These are phyloP conservation scores for Melinaea marsaeus DNA, from an alignment of 2,888 invertebrate species.

Conservation along the genomic window DNA sequence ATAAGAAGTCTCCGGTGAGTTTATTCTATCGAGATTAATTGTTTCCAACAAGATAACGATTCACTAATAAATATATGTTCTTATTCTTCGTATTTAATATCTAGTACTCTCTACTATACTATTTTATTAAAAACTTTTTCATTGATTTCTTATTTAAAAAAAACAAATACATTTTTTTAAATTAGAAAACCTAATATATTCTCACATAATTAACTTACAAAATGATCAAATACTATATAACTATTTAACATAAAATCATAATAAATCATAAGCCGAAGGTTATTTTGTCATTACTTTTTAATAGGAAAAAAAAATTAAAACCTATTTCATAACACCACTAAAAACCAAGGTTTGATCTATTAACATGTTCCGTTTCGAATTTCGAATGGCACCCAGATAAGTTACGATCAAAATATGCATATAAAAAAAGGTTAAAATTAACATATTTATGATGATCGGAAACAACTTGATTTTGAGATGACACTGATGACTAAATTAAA, in stretches of 20 bases:
- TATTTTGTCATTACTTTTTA: constrained; percentile 21
- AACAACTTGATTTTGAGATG: constrained; percentile 12
- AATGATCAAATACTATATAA: constrained; percentile 8
- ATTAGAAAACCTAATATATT: neutral
- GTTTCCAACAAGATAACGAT: no score
- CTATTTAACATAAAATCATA: constrained; percentile 16
- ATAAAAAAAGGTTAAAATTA: constrained; percentile 33
- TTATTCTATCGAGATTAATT: no score
- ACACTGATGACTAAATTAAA: constrained; percentile 1
- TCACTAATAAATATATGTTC: no score
- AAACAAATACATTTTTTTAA: neutral
- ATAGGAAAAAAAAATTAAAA: constrained; percentile 18
- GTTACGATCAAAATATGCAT: constrained; percentile 22
- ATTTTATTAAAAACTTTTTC: no score
- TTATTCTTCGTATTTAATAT: no score
- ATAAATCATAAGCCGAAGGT: constrained; percentile 28
- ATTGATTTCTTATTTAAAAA: no score
- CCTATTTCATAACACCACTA: constrained; percentile 19
- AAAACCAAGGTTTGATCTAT: constrained; percentile 27
- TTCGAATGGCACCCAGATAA: constrained; percentile 20
- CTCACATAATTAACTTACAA: neutral
- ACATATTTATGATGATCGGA: constrained; percentile 28
- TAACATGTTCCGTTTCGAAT: constrained; percentile 22
- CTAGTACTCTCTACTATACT: no score
- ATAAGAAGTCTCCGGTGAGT: no score